These are phyloP conservation scores for Pycnonotus jocosus DNA, from an alignment of 2,113 vertebrate species.

Conservation along the genomic window DNA sequence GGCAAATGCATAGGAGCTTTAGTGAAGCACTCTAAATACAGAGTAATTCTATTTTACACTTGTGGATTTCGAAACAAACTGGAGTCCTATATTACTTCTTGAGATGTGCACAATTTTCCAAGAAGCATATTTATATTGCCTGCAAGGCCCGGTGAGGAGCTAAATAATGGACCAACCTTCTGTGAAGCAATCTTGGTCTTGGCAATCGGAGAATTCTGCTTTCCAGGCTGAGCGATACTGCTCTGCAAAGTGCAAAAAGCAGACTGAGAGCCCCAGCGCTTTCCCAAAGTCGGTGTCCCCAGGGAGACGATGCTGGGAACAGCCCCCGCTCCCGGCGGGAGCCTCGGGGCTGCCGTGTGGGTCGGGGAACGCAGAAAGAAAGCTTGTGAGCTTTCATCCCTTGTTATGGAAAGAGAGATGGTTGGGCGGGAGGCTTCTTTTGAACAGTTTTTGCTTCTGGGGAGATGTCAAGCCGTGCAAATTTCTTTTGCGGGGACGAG, in stretches of 20 bases:
- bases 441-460: background rate
- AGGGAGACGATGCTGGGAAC: background rate
- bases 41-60: background rate
- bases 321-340: background rate
- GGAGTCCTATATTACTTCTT: background rate
- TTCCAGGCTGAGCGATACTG: background rate
- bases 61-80: background rate
- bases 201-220: background rate
- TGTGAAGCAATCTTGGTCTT: background rate
- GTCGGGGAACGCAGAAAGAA: fast-evolving
- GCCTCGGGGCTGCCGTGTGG: background rate
- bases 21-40: background rate
- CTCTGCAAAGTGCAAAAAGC: background rate
- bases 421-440: background rate
- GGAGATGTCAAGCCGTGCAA: fast-evolving
- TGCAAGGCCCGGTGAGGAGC: background rate
- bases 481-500: background rate
- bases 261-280: background rate
- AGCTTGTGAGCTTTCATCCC: background rate
- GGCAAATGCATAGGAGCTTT: background rate
- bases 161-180: background rate
- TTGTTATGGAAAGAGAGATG: background rate
- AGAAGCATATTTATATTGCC: background rate
- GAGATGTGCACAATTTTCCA: background rate
- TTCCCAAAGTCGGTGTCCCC: fast-evolving